Evolutionary conservation across 2,888 invertebrate species (phyloP).

Genomic region (Lepidonotus clava): DNA sequence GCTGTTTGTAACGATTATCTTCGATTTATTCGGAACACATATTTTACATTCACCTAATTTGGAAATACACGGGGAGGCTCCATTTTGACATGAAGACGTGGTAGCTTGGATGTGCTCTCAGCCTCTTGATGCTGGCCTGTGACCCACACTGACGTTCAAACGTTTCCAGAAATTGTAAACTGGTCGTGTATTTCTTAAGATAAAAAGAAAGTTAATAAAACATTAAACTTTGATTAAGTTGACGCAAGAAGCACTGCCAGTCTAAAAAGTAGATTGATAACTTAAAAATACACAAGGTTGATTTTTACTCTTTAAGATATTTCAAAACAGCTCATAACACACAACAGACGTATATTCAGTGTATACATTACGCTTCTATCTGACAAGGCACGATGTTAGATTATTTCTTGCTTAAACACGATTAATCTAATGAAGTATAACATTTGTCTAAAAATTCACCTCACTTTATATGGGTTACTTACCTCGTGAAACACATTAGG

Average conservation of each 20-base stretch:
- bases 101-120: conserved; percentile 87
- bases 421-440: too few relatives aligned
- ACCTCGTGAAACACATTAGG: conserved; percentile 90
- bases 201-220: neutral
- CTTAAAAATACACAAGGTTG: too few relatives aligned
- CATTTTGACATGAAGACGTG: conserved; percentile 91
- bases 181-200: conserved; percentile 87
- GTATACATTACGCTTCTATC: too few relatives aligned
- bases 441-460: neutral
- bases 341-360: too few relatives aligned
- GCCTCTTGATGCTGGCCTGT: conserved; percentile 83
- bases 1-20: too few relatives aligned
- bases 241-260: neutral
- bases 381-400: too few relatives aligned
- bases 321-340: too few relatives aligned
- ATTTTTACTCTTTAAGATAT: too few relatives aligned
- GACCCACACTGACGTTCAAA: conserved; percentile 86
- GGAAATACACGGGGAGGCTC: conserved; percentile 98
- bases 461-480: conserved; percentile 60
- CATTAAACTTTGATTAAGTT: neutral
- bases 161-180: conserved; percentile 87
- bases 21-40: neutral
- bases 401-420: too few relatives aligned
- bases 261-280: too few relatives aligned
- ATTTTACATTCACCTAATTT: conserved; percentile 84